Evolutionary conservation across 2,888 invertebrate genomes (phyloP).

Genomic region (Folsomia candida): DNA sequence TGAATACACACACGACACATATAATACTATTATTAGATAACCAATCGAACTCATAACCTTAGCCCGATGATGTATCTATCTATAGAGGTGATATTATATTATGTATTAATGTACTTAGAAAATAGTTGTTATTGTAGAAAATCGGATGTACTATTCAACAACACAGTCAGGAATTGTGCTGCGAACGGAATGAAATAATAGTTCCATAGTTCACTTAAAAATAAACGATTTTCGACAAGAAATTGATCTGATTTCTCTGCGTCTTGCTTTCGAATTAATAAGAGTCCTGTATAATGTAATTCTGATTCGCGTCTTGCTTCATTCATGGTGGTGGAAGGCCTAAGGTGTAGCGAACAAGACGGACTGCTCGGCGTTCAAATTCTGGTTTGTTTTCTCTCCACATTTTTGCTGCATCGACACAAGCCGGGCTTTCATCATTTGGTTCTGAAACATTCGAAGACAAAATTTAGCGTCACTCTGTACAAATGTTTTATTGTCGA

Average conservation of each 20-base stretch:
- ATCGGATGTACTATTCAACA: background rate
- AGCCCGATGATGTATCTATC: background rate
- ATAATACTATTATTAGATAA: too few species aligned
- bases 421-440: slow-evolving; percentile 98
- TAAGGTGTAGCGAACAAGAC: slow-evolving; percentile 85
- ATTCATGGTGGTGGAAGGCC: slow-evolving; percentile 61
- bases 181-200: background rate
- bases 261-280: too few species aligned
- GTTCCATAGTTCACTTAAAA: background rate
- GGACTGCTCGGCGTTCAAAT: slow-evolving; percentile 88
- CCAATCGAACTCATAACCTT: too few species aligned
- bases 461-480: background rate
- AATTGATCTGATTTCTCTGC: background rate
- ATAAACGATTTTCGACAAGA: background rate
- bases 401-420: slow-evolving; percentile 99
- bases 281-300: too few species aligned
- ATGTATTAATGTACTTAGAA: background rate
- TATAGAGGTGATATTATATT: background rate
- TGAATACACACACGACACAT: too few species aligned
- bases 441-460: slow-evolving; percentile 67
- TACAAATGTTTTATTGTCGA: background rate
- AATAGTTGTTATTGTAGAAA: background rate
- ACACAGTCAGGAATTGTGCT: background rate
- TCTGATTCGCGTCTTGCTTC: background rate
- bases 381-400: slow-evolving; percentile 94